Base-by-base conservation (phyloP, 2,113 vertebrate genomes). In the Bufo bufo region DNA sequence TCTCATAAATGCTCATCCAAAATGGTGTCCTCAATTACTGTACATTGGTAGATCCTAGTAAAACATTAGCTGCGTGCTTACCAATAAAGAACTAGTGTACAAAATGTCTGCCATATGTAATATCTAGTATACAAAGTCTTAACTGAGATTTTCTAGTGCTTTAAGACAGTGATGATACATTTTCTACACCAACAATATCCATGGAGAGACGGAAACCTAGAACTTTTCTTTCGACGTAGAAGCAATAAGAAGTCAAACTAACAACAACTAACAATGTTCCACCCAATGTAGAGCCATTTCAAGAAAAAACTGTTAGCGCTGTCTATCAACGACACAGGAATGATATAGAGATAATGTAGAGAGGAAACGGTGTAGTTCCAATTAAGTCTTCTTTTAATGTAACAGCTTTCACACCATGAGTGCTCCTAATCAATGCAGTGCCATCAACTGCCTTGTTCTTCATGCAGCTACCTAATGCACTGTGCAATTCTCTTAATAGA, bases 391-490 rank as follows among this genome's bases (percentile, higher is more conserved):
- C 56, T 85, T 77, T 77, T 50, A 77, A 77, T 65, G 56, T 78
- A 86, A 77, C 75, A 66, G 85, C 85, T 65, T 86, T 78, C 75
- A 86, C 75, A 78, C 65, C 85, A 79, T 79, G 85, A 86, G 85
- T 50, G 71, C 47, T 66, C 61, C 74, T 66, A 86, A 86, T 86
- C 85, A 86, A 79, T 86, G 74, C 74, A 49, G 52, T 66, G 45
- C 85, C 59, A 77, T 86, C 74, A 86, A 78, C 45, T 77, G 75
- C 85, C 75, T 86, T 85, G 74, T 78, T 86, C 74, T 86, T 86
- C 85, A 86, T 86, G 85, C 77, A 61, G 85, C 85, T 75, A 78
- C 61, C 79, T 78, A 86, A 77, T 86, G 61, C 85, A 23, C 74
- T 86, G 85, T 86, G 59, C 85, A 78, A 52, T 86, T 78, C 74